These are phyloP conservation scores for Dendrolimus pini DNA, from an alignment of 2,888 invertebrate species.

Conservation along the genomic window DNA sequence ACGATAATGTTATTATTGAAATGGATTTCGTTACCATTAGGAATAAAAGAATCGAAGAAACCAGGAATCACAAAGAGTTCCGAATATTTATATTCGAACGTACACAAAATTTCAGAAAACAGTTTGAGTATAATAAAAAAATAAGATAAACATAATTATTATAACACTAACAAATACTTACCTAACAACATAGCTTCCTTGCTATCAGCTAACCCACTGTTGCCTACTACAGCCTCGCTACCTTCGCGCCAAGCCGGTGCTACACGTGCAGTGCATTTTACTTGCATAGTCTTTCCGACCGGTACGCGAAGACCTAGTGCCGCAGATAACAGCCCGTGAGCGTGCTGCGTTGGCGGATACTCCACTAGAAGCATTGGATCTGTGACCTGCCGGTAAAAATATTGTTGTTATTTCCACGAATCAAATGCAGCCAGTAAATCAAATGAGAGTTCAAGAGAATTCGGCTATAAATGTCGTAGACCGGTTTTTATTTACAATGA, in stretches of 20 bases:
- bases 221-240: slow-evolving; percentile 65
- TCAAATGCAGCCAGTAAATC: too few species aligned
- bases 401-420: neutral
- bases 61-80: too few species aligned
- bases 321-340: slow-evolving; percentile 58
- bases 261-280: slow-evolving; percentile 60
- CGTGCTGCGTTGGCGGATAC: slow-evolving; percentile 57
- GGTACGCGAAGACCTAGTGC: slow-evolving; percentile 62
- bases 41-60: too few species aligned
- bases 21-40: too few species aligned
- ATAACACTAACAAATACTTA: slow-evolving; percentile 19
- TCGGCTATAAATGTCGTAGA: too few species aligned
- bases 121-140: too few species aligned
- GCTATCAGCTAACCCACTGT: slow-evolving; percentile 62
- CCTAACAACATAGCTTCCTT: slow-evolving; percentile 69
- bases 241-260: slow-evolving; percentile 68
- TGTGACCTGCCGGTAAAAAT: slow-evolving; percentile 38
- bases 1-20: too few species aligned
- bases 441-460: too few species aligned
- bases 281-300: slow-evolving; percentile 59
- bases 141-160: too few species aligned
- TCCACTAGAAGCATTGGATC: slow-evolving; percentile 55
- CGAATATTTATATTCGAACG: too few species aligned
- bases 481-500: too few species aligned
- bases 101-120: too few species aligned